Percentiles rank a stretch among this genome's conserved stretches.
Conservation (phyloP, 2,797 vertebrate species). For the Cyprinodon diabolis region DNA sequence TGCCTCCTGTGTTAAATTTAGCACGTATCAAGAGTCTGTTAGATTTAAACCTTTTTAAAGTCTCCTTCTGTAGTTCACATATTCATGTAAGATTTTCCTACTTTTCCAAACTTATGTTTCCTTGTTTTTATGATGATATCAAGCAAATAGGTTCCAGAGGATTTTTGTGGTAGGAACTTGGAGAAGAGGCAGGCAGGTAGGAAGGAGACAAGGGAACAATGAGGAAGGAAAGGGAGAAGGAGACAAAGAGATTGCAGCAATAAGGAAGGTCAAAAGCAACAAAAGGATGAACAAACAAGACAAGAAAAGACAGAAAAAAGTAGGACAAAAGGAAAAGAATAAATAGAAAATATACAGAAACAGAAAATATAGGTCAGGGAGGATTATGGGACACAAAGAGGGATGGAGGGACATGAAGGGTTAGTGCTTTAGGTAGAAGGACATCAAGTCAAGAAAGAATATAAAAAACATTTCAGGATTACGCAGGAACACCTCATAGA, state of each 20-base stretch:
- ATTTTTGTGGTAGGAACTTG: background rate
- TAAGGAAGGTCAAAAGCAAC: background rate
- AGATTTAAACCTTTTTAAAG: constrained; percentile 8
- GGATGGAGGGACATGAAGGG: background rate
- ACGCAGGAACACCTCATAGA: background rate
- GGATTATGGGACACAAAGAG: background rate
- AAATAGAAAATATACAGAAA: no score
- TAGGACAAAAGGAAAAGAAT: background rate
- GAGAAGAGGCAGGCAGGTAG: background rate
- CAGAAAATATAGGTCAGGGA: background rate
- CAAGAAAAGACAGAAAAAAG: background rate
- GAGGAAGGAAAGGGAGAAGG: background rate
- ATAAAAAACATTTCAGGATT: background rate
- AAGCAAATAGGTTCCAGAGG: background rate
- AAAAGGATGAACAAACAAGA: no score
- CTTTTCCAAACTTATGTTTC: background rate
- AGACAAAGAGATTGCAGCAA: background rate
- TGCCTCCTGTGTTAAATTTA: constrained; percentile 55
- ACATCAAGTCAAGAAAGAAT: background rate
- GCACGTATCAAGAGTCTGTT: constrained; percentile 36
- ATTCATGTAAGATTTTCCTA: background rate
- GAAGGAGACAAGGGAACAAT: no score
- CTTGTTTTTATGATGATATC: background rate
- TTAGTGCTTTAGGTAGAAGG: background rate
- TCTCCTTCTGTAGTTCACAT: background rate